Evolutionary conservation across 2,888 invertebrate genomes (phyloP).

Genomic region (Mimachlamys varia): DNA sequence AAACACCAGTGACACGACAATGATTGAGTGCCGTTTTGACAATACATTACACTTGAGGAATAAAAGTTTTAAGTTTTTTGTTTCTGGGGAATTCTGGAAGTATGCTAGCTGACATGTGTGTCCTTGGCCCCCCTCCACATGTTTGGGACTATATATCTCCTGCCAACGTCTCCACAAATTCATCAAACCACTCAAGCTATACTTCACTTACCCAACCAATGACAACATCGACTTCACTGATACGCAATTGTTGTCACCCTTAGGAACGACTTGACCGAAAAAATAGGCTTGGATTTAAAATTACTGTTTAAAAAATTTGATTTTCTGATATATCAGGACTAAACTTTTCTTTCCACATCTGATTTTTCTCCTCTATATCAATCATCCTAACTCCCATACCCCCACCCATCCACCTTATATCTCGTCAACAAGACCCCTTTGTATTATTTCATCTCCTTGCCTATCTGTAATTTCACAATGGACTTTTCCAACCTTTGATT

Average conservation of each 20-base stretch:
- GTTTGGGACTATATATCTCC: neutral
- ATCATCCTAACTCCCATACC: too few species aligned
- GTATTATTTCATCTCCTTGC: too few species aligned
- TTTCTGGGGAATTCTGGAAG: neutral
- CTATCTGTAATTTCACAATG: too few species aligned
- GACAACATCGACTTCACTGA: neutral
- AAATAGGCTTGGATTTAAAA: neutral
- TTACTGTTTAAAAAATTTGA: neutral
- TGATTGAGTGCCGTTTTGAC: slow-evolving; percentile 20
- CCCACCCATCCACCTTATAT: too few species aligned
- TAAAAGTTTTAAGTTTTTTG: slow-evolving; percentile 33
- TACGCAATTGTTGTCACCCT: neutral
- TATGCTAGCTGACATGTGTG: slow-evolving; percentile 14
- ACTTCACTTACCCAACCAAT: neutral
- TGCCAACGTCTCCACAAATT: slow-evolving; percentile 26
- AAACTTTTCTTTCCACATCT: too few species aligned
- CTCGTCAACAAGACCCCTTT: too few species aligned
- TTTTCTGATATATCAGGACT: neutral
- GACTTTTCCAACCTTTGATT: too few species aligned
- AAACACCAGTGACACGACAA: neutral
- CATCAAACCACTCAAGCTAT: neutral
- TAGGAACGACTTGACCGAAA: neutral
- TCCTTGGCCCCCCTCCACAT: slow-evolving; percentile 18
- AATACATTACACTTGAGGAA: slow-evolving; percentile 25
- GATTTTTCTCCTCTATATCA: too few species aligned